These are phyloP conservation scores for Chloromyia formosa DNA, from an alignment of 2,888 invertebrate genomes.

Conservation along the genomic window DNA sequence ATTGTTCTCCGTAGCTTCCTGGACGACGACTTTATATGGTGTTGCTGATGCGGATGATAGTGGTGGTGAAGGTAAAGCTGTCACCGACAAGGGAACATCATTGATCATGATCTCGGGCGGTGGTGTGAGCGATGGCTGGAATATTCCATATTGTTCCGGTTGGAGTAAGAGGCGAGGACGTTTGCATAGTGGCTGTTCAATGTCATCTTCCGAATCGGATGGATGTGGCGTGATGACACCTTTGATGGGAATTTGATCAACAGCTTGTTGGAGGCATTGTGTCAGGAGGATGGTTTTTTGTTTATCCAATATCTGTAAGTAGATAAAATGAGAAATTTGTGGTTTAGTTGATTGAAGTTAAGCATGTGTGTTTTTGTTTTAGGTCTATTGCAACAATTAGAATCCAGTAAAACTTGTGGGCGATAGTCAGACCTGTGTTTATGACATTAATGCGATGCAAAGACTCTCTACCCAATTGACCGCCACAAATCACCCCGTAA, in stretches of 20 bases:
- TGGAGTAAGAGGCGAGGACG: background rate
- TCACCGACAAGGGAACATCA: slow-evolving; percentile 43
- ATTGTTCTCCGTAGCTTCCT: background rate
- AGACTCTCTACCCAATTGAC: too few species aligned
- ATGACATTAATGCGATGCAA: too few species aligned
- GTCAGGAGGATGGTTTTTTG: background rate
- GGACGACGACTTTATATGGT: background rate
- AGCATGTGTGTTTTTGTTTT: too few species aligned
- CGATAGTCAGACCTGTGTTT: too few species aligned
- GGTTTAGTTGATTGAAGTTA: too few species aligned
- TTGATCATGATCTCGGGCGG: slow-evolving; percentile 50
- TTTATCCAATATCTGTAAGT: slow-evolving; percentile 36
- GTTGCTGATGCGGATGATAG: background rate
- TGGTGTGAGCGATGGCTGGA: slow-evolving; percentile 49
- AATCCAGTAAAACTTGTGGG: too few species aligned
- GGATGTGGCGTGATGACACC: slow-evolving; percentile 81
- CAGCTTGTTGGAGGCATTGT: background rate
- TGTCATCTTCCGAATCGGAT: slow-evolving; percentile 83
- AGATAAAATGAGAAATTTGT: background rate
- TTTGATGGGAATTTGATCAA: slow-evolving; percentile 53
- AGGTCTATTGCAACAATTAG: too few species aligned
- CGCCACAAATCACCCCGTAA: too few species aligned
- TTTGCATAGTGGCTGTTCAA: slow-evolving; percentile 66
- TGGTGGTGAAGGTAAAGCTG: background rate
- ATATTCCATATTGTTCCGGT: slow-evolving; percentile 36